These are phyloP conservation scores for Aspidiotus rigidus DNA, from an alignment of 2,888 invertebrate species.

Conservation along the genomic window DNA sequence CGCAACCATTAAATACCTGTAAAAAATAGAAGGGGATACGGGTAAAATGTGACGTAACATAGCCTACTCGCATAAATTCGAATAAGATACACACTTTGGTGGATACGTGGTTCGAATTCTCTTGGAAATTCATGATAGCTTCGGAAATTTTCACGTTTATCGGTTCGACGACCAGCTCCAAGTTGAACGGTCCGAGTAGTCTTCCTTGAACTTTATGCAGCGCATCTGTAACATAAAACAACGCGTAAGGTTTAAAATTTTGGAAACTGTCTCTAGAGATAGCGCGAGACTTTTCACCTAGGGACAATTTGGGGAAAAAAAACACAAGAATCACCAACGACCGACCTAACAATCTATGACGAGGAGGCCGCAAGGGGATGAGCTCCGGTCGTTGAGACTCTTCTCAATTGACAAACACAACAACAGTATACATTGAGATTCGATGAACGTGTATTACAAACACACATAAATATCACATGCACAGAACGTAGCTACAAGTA, in stretches of 20 bases:
- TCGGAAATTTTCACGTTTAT: conserved; percentile 96
- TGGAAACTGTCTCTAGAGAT: too few species aligned
- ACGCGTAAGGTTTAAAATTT: conserved; percentile 1
- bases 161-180: conserved; percentile 90
- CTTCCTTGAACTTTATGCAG: conserved; percentile 82
- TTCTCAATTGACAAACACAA: too few species aligned
- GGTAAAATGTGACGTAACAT: conserved; percentile 7
- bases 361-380: too few species aligned
- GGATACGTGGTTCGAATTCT: conserved; percentile 71
- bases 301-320: too few species aligned
- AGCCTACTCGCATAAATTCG: background rate
- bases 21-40: conserved; percentile 30
- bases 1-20: conserved; percentile 70
- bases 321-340: too few species aligned
- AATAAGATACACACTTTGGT: conserved; percentile 53
- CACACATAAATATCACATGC: too few species aligned
- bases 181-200: conserved; percentile 88
- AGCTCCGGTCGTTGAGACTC: too few species aligned
- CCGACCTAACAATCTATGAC: too few species aligned
- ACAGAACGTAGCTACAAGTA: too few species aligned
- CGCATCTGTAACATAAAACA: conserved; percentile 52
- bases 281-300: too few species aligned
- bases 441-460: too few species aligned
- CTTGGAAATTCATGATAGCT: conserved; percentile 98
- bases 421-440: too few species aligned